Conservation (phyloP, 2,888 invertebrate species). For the Nesidiocoris tenuis region DNA sequence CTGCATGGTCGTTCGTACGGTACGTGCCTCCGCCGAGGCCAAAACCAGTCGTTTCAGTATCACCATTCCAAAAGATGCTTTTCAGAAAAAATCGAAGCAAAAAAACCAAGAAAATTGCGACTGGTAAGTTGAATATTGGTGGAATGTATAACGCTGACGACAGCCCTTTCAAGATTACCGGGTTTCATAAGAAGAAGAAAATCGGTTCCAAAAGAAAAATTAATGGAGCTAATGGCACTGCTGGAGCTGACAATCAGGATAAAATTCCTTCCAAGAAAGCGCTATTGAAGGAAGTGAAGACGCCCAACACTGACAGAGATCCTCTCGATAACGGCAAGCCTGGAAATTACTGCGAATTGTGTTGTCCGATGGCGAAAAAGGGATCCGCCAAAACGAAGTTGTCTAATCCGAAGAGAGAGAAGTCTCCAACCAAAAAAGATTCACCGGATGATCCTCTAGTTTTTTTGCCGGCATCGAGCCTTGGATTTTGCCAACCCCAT, state of each 20-base stretch:
- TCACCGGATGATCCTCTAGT: neutral
- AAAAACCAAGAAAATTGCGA: neutral
- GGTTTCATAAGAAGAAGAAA: too few species aligned
- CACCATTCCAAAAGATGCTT: conserved; percentile 8
- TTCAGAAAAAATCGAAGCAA: neutral
- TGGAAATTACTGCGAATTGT: conserved; percentile 10
- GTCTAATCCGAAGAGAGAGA: neutral
- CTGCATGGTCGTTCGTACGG: conserved; percentile 33
- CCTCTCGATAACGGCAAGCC: too few species aligned
- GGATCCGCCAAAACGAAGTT: neutral
- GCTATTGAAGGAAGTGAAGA: too few species aligned
- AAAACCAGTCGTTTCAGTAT: conserved; percentile 12
- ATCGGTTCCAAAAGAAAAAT: neutral
- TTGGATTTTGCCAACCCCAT: neutral
- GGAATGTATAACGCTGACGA: neutral
- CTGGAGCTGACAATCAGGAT: too few species aligned
- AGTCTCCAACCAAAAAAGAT: too few species aligned
- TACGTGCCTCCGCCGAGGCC: conserved; percentile 7
- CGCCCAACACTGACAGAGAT: too few species aligned
- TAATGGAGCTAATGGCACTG: too few species aligned
- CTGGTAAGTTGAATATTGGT: neutral
- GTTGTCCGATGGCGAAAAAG: conserved; percentile 15
- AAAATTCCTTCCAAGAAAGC: neutral
- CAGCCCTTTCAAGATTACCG: neutral
- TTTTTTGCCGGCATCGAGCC: neutral